These are phyloP conservation scores for Caenorhabditis macrosperma DNA, from an alignment of 2,888 invertebrate species.

Conservation along the genomic window DNA sequence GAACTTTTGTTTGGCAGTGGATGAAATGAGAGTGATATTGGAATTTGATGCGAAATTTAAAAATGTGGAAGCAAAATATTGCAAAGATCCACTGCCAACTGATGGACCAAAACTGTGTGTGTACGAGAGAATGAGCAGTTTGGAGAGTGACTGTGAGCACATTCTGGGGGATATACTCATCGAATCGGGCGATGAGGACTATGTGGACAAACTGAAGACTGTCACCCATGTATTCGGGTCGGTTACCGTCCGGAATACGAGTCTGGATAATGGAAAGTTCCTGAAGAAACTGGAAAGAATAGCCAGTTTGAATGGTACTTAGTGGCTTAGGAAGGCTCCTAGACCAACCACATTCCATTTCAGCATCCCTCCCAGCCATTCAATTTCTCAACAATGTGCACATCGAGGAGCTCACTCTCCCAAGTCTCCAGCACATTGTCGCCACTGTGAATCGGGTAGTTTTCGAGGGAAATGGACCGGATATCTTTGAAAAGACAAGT, in stretches of 20 bases:
- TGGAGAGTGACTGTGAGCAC: not conserved
- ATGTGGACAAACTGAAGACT: not conserved
- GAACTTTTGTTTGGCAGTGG: conserved; percentile 8
- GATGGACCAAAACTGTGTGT: not conserved
- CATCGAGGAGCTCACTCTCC: not conserved
- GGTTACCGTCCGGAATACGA: conserved; percentile 12
- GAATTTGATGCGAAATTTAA: not conserved
- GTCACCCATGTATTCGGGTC: not conserved
- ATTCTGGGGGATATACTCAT: conserved; percentile 12
- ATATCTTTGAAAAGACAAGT: too few species aligned
- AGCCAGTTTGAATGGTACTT: conserved; percentile 9
- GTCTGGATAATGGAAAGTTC: conserved; percentile 1
- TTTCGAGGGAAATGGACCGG: too few species aligned
- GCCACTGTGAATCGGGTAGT: too few species aligned
- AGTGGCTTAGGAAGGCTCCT: not conserved
- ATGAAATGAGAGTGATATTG: not conserved
- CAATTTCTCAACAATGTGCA: not conserved
- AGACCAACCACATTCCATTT: not conserved
- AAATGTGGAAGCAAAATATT: not conserved
- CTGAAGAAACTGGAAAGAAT: not conserved
- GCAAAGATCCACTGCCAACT: not conserved
- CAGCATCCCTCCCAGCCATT: not conserved
- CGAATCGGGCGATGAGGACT: conserved; percentile 2
- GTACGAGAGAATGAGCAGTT: not conserved
- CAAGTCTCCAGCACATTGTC: too few species aligned